Conservation (phyloP, 2,888 invertebrate genomes). For the Platypus cylindrus region DNA sequence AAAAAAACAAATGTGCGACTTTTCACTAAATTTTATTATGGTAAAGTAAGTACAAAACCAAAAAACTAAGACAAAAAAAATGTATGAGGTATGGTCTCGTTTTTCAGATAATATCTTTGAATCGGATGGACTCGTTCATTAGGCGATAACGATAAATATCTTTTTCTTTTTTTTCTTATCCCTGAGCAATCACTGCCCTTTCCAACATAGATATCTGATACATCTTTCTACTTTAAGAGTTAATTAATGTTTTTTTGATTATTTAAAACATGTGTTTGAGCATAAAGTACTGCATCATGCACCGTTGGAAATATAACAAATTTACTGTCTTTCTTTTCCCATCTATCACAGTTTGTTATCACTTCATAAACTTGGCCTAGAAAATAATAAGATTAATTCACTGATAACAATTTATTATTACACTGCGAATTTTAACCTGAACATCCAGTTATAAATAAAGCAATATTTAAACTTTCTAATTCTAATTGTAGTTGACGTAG, state of each 20-base stretch:
- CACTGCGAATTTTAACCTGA: conserved; percentile 40
- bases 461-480: conserved; percentile 40
- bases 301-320: conserved; percentile 55
- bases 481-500: conserved; percentile 45
- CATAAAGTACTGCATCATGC: conserved; percentile 51
- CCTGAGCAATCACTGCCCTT: no score
- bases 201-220: no score
- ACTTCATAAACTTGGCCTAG: conserved; percentile 53
- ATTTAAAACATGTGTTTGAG: conserved; percentile 18
- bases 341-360: conserved; percentile 45
- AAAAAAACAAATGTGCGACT: no score
- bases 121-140: no score
- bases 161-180: no score
- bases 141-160: no score
- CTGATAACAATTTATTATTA: not conserved
- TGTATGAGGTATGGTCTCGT: no score
- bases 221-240: no score
- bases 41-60: no score
- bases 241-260: conserved; percentile 2
- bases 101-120: no score
- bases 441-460: conserved; percentile 48
- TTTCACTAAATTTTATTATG: no score
- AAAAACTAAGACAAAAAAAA: no score
- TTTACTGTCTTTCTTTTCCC: conserved; percentile 40
- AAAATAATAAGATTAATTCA: conserved; percentile 15